These are phyloP conservation scores for Flexamia atlantica DNA, from an alignment of 2,888 invertebrate genomes.

Conservation along the genomic window DNA sequence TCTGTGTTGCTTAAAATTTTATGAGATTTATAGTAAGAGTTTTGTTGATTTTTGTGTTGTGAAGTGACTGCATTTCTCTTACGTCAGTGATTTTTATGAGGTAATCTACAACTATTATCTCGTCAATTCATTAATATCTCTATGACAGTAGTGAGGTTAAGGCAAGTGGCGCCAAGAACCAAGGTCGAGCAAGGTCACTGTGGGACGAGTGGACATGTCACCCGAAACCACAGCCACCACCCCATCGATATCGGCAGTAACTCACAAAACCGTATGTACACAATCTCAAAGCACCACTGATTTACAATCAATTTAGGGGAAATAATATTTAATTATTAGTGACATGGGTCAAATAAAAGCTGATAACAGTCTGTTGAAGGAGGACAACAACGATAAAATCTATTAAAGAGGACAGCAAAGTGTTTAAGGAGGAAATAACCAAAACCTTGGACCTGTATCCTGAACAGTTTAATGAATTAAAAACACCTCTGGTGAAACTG, in stretches of 20 bases:
- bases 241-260: neutral
- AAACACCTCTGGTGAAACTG: neutral
- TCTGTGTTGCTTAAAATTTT: too few species aligned
- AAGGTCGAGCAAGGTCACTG: neutral
- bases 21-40: too few species aligned
- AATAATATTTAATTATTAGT: neutral
- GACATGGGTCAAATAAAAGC: neutral
- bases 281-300: neutral
- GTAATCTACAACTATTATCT: neutral
- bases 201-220: neutral
- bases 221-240: neutral
- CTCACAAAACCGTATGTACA: neutral
- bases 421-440: neutral
- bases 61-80: too few species aligned
- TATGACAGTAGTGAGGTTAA: neutral
- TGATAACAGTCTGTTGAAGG: neutral
- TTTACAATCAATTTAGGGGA: slow-evolving; percentile 5
- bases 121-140: neutral
- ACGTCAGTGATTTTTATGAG: neutral
- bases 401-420: neutral
- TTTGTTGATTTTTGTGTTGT: too few species aligned
- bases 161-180: neutral
- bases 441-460: neutral
- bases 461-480: neutral
- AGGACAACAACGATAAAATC: too few species aligned